phyloP scores from a whole-genome alignment of 2,888 invertebrate species.

The Cinara cedri region DNA sequence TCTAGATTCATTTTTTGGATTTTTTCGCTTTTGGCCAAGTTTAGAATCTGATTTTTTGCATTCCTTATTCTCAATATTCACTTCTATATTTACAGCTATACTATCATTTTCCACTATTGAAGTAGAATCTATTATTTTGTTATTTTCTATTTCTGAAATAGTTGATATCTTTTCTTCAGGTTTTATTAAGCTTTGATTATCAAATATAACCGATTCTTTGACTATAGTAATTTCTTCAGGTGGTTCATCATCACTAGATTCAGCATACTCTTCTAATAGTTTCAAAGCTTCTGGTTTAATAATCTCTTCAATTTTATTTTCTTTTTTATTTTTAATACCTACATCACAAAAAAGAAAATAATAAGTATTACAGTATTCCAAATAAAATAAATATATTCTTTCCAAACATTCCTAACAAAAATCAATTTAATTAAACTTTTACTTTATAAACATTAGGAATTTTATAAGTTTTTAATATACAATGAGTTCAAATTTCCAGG shows the following conservation, averaged over 20 bases:
- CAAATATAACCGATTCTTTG: background rate
- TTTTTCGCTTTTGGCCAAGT: conserved; percentile 32
- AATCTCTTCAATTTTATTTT: background rate
- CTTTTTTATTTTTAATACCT: background rate
- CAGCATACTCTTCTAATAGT: conserved; percentile 35
- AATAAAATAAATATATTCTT: too few species aligned
- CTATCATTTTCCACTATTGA: background rate
- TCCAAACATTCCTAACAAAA: too few species aligned
- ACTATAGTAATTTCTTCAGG: conserved; percentile 38
- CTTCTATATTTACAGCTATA: background rate
- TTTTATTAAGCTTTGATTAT: background rate
- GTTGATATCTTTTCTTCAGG: background rate
- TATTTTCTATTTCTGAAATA: background rate
- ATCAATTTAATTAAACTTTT: too few species aligned
- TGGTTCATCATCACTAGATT: conserved; percentile 39
- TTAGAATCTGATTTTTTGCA: background rate
- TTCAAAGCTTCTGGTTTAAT: conserved; percentile 39
- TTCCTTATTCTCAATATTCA: background rate
- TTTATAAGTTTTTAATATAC: too few species aligned
- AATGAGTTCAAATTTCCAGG: too few species aligned
- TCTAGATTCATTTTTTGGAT: conserved; percentile 38
- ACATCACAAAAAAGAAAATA: background rate
- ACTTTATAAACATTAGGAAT: too few species aligned
- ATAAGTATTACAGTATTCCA: too few species aligned
- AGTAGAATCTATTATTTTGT: background rate